Evolutionary conservation across 2,797 vertebrate genomes (phyloP), one percentile per base, ranked within the genome.

Genomic region (Notolabrus celidotus): DNA sequence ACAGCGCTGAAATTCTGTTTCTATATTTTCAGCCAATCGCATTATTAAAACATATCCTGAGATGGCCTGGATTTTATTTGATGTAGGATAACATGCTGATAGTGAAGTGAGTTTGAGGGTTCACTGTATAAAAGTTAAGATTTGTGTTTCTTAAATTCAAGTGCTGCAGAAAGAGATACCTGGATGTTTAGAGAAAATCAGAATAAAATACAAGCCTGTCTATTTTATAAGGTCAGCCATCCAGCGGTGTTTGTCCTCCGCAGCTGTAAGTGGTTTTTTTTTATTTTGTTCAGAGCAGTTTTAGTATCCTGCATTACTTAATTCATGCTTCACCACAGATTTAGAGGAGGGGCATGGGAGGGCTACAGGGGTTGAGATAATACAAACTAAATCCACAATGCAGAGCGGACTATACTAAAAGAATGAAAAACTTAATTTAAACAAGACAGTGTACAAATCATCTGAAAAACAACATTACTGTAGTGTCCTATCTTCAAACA

Each of bases 11-110:
- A 76, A 62, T 51, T 5, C 43, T 70, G 25, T 62, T 68, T 74
- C 66, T 72, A 60, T 72, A 63, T 64, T 50, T 54, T 77, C 19
- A 54, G 42, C n/a, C 58, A 72, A 59, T 78, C 45, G n/a, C 29
- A 46, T 63, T 45, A 22, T 42, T 15, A 20, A 20, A 72, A 23
- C 27, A 25, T 47, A 75, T 55, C 31, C 17, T 47, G 19, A 38
- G 10, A 73, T 41, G 23, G 4, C 41, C 27, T 46, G n/a, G 11
- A 41, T 68, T 69, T 34, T 2, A 17, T 36, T 51, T 46, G 15
- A 46, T 38, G 9, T 33, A 16, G 41, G 49, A 25, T 46, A 54
- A 14, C 34, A 71, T 47, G 46, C n/a, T 34, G 41, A 66, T 7
- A 19, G 5, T 41, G 12, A 58, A 4, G 11, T 25, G 36, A 31